Conservation (phyloP, 2,888 invertebrate genomes). For the Micoletzkya japonica region DNA sequence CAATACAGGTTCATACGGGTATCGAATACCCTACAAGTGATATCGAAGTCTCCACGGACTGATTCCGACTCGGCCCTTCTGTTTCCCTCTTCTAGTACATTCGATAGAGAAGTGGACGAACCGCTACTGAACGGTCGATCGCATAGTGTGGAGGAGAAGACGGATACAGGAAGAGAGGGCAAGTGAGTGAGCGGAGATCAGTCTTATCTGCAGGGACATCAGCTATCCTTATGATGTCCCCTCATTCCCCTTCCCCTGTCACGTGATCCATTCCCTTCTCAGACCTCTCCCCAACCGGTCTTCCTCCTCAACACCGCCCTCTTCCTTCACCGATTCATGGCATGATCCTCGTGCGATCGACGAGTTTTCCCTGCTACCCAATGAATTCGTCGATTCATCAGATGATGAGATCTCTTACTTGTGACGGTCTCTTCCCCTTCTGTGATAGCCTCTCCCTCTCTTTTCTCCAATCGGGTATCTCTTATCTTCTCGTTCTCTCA, state of each 20-base stretch:
- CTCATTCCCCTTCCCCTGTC: neutral
- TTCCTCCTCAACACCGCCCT: slow-evolving; percentile 30
- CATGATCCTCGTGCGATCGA: neutral
- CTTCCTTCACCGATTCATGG: slow-evolving; percentile 32
- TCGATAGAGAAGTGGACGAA: too few species aligned
- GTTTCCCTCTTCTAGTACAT: neutral
- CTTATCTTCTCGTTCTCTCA: too few species aligned
- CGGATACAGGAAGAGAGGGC: too few species aligned
- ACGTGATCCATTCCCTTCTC: neutral
- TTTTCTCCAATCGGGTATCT: too few species aligned
- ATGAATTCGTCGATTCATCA: slow-evolving; percentile 19
- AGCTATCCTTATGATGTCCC: neutral
- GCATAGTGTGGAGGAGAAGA: too few species aligned
- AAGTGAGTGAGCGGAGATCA: too few species aligned
- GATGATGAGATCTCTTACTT: slow-evolving; percentile 21
- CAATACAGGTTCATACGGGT: slow-evolving; percentile 8
- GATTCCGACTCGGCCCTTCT: neutral
- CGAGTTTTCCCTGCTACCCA: slow-evolving; percentile 2
- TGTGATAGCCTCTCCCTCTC: too few species aligned
- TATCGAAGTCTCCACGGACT: neutral
- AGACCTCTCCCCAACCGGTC: slow-evolving; percentile 27
- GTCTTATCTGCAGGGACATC: too few species aligned
- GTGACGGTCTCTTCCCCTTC: neutral
- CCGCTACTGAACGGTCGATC: too few species aligned
- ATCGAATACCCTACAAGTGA: slow-evolving; percentile 20